These are phyloP conservation scores for Tokudaia tokunoshimensis DNA, from an alignment of 2,797 vertebrate genomes.

Conservation along the genomic window DNA sequence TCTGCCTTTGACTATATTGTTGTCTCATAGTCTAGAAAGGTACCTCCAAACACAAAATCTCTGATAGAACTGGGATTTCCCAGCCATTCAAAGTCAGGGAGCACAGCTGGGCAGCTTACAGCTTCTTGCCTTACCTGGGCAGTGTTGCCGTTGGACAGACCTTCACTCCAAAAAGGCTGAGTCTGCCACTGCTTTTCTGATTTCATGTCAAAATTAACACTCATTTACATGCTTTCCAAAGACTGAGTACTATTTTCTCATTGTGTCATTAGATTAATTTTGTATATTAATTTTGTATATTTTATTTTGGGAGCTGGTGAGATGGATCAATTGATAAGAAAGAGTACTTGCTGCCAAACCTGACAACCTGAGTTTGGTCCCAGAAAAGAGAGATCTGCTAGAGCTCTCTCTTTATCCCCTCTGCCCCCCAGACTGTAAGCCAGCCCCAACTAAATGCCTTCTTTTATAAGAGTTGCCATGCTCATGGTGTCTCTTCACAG, in stretches of 20 bases:
- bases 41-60: background rate
- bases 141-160: background rate
- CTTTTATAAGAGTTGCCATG: background rate
- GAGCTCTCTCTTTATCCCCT: background rate
- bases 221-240: background rate
- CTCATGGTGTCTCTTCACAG: background rate
- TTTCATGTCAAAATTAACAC: constrained; percentile 19
- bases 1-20: background rate
- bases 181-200: background rate
- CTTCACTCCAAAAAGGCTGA: background rate
- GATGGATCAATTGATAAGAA: background rate
- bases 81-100: background rate
- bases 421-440: background rate
- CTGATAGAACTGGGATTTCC: background rate
- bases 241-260: background rate
- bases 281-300: background rate
- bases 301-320: background rate
- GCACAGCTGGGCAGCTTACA: background rate
- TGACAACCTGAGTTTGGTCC: background rate
- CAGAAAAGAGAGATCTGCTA: background rate
- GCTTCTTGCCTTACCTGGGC: background rate
- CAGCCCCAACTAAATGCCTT: background rate
- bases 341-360: background rate
- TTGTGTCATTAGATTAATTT: constrained; percentile 3
- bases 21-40: background rate